Evolutionary conservation across 2,888 invertebrate genomes (phyloP), one percentile per base, ranked within the genome.

Genomic region (Drosophila nr. medialis): DNA sequence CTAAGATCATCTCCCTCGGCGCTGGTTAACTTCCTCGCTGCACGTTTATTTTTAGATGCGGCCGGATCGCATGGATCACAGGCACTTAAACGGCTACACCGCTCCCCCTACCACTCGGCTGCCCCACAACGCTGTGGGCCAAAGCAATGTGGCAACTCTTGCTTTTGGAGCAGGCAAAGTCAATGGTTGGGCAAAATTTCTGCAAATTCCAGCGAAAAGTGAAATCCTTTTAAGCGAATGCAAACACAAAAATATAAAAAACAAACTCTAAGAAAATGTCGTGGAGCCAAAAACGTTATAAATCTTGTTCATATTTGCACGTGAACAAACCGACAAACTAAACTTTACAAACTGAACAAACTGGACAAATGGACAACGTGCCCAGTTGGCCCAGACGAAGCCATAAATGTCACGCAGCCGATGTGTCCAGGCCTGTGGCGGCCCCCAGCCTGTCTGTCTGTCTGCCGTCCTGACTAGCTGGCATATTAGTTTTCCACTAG

Each of bases 301-400:
- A 86, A 86, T 86, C 86, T 86, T 83, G 82, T 84, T 86, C 79
- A 85, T 85, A 85, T 85, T 85, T 85, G 79, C 86, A 83, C 86
- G 86, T 82, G 86, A 86, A 76, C 65, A 50, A 42, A 53, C 59
- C 53, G 55, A 61, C 69, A 51, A 51, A 32, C 51, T 21, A 32
- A 59, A 42, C 64, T 55, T 60, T 13, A 24, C 59, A 36, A 60
- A 45, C 64, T 56, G 64, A n/a, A 27, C 61, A 55, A 60, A 50
- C 34, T 58, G 56, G 60, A 64, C 63, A 53, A 50, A 24, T 38
- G 61, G 68, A 65, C 77, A 60, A 51, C 51, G 45, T 29, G 48
- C 29, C 34, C 49, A 40, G 67, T 50, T 56, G 48, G 36, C 54
- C 64, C 66, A 78, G 83, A 80, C 78, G 84, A 85, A 83, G 85